These are phyloP conservation scores for Merops nubicus DNA, from an alignment of 2,113 vertebrate species.

Conservation along the genomic window DNA sequence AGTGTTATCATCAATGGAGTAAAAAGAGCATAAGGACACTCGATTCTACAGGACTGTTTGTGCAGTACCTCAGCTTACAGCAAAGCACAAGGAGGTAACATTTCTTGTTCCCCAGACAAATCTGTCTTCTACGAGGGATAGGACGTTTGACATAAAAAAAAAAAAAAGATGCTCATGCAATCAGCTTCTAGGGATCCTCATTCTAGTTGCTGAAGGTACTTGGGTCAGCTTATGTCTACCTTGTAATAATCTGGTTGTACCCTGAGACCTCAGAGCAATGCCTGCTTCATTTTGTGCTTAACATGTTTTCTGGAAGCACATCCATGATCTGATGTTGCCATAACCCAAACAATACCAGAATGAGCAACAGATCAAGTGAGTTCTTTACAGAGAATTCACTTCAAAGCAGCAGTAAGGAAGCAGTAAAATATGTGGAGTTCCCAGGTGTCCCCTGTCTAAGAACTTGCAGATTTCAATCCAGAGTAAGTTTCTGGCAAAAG, in stretches of 20 bases:
- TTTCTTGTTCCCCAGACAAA: neutral
- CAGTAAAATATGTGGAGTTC: neutral
- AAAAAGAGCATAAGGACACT: neutral
- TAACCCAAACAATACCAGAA: neutral
- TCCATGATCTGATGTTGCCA: neutral
- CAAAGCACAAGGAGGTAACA: neutral
- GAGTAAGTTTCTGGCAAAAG: slow-evolving; percentile 25
- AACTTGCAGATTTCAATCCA: neutral
- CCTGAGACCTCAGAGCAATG: neutral
- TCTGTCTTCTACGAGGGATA: neutral
- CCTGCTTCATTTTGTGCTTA: neutral
- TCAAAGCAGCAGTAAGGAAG: neutral
- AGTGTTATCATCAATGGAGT: neutral
- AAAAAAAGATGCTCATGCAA: neutral
- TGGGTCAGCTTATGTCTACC: neutral
- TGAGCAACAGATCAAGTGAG: neutral
- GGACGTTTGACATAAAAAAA: neutral
- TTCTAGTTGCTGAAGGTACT: neutral
- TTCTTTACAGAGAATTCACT: neutral
- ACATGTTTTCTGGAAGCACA: neutral
- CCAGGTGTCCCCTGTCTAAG: neutral
- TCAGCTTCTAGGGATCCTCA: neutral
- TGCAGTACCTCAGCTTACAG: neutral
- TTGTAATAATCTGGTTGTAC: neutral
- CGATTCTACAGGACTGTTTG: neutral